phyloP scores from a whole-genome alignment of 2,888 invertebrate species.

The Alviniconcha strummeri region DNA sequence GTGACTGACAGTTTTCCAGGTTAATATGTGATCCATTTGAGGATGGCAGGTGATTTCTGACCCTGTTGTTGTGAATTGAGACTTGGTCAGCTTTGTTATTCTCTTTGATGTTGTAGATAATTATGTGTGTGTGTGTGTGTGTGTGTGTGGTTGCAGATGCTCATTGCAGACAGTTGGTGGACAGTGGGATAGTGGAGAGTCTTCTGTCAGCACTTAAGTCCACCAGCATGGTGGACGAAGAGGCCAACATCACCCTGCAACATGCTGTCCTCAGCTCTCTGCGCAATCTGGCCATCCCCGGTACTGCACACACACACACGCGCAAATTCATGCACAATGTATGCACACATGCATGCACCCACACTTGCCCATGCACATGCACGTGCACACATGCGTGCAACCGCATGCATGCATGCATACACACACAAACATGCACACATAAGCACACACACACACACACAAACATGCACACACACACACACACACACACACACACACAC shows the following conservation, averaged over 20 bases:
- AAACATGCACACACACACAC: not conserved
- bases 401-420: too few species aligned
- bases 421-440: not conserved
- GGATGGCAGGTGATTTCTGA: too few species aligned
- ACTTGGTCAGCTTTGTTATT: too few species aligned
- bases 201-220: conserved; percentile 75
- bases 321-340: not conserved
- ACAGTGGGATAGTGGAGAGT: conserved; percentile 84
- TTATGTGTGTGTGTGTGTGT: not conserved
- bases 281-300: conserved; percentile 73
- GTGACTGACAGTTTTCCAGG: too few species aligned
- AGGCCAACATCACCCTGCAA: conserved; percentile 80
- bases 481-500: not conserved
- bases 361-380: not conserved
- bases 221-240: conserved; percentile 78
- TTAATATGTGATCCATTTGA: too few species aligned
- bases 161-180: conserved; percentile 89
- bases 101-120: not conserved
- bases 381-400: not conserved
- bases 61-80: too few species aligned
- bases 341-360: too few species aligned
- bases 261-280: conserved; percentile 87
- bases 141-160: conserved; percentile 76
- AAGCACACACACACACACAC: not conserved
- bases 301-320: conserved; percentile 36